Percentiles rank a stretch among this genome's conserved stretches.
Conservation (phyloP, 2,113 vertebrate species). For the Anoura caudifer region DNA sequence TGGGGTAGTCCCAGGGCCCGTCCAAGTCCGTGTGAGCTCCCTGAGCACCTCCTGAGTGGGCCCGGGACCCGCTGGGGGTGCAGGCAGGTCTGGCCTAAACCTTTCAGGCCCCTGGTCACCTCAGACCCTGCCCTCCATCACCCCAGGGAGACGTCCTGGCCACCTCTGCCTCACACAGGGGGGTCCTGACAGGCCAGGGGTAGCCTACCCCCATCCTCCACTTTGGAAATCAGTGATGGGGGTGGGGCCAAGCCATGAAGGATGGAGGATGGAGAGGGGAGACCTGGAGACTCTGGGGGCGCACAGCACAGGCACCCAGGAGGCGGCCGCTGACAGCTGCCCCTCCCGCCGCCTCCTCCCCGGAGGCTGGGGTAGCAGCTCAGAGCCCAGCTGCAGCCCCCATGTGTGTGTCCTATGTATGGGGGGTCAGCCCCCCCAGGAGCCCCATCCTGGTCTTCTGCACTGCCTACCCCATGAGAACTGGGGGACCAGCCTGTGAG, state of each 20-base stretch:
- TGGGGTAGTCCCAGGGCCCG: neutral
- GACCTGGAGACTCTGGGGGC: neutral
- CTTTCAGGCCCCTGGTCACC: accelerated
- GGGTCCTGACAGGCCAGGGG: neutral
- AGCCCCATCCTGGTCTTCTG: neutral
- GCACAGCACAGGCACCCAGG: accelerated
- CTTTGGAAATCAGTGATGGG: neutral
- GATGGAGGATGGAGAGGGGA: no score
- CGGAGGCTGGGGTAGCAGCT: neutral
- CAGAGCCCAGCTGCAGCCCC: neutral
- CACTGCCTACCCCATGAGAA: neutral
- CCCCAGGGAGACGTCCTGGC: neutral
- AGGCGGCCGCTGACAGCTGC: no score
- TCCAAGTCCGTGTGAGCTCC: neutral
- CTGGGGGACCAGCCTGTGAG: no score
- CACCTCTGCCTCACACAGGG: neutral
- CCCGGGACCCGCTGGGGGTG: neutral
- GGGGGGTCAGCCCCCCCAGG: neutral
- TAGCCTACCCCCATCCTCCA: neutral
- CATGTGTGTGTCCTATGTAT: accelerated
- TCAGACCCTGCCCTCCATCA: accelerated
- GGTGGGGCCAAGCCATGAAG: accelerated
- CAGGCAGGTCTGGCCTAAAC: neutral
- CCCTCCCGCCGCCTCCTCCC: neutral
- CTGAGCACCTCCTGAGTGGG: accelerated